Base-by-base conservation (phyloP, 2,888 invertebrate species). In the Autographa pulchrina region DNA sequence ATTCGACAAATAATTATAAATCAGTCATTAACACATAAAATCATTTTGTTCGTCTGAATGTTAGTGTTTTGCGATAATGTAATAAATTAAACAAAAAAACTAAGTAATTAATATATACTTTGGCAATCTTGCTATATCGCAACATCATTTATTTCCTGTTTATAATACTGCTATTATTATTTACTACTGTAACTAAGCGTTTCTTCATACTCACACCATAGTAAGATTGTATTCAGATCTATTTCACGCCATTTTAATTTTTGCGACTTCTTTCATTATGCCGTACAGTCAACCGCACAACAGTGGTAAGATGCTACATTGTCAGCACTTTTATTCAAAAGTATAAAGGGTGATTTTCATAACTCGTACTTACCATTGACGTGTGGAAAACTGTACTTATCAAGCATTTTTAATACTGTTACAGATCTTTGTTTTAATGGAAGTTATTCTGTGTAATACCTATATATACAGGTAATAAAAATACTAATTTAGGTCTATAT, bases 11-110 rank as follows among this genome's bases (percentile, higher is more conserved):
- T 69, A 73, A 80, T 80, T 74, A 71, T 72, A 84, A 81, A 82
- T 85, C 84, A 84, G 83, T 85, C 84, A 78, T 69, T 74, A 80
- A 78, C 72, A 77, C 62, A 73, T 65, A 73, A 84, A 79, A 76
- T 66, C 20, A 78, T 74, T 70, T 73, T 77, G 70, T 75, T 77
- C 70, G 62, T 70, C 68, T 62, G 65, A 79, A 72, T 79, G 71
- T 74, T 65, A 74, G 48, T 74, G 74, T 74, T 74, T 68, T 66
- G 75, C 63, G 71, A 70, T 66, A 63, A 75, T 38, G 41, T 68
- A 62, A 63, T 78, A 68, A 68, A 54, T 63, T 68, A 56, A 68
- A 61, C 35, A 13, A 70, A 76, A n/a, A 31, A 66, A 69, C 65
- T 72, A 73, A 68, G 62, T 70, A 68, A 65, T 70, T 43, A 74